Conservation (phyloP, 2,113 vertebrate species). For the Bolborhynchus lineola region DNA sequence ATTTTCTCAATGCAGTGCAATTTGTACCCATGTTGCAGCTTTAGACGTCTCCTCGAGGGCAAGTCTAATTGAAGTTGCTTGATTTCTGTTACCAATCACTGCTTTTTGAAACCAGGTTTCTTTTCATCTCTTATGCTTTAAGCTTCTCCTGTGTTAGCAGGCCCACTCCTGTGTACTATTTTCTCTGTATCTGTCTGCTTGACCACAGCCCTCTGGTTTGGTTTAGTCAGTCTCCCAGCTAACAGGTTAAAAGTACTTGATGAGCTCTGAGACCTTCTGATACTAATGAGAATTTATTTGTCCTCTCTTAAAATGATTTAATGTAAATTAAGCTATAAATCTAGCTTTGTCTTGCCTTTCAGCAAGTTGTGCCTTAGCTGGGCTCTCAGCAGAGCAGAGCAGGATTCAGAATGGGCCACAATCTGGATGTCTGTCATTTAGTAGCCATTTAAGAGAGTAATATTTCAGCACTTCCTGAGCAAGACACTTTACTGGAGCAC, state of each 20-base stretch:
- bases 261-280: neutral
- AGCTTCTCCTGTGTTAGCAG: neutral
- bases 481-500: neutral
- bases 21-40: conserved; percentile 18
- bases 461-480: neutral
- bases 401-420: neutral
- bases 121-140: conserved; percentile 2
- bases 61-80: conserved; percentile 39
- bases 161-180: conserved; percentile 17
- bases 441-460: neutral
- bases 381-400: neutral
- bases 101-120: neutral
- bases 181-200: neutral
- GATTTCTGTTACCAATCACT: conserved; percentile 14
- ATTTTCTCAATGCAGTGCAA: conserved; percentile 3
- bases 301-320: neutral
- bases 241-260: neutral
- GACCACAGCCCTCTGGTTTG: neutral
- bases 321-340: neutral
- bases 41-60: conserved; percentile 34
- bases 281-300: neutral
- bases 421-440: neutral
- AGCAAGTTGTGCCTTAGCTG: neutral
- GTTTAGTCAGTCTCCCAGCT: neutral
- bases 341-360: neutral